Conservation (phyloP, 1,140 invertebrate species). For the Pteromalus puparum region DNA sequence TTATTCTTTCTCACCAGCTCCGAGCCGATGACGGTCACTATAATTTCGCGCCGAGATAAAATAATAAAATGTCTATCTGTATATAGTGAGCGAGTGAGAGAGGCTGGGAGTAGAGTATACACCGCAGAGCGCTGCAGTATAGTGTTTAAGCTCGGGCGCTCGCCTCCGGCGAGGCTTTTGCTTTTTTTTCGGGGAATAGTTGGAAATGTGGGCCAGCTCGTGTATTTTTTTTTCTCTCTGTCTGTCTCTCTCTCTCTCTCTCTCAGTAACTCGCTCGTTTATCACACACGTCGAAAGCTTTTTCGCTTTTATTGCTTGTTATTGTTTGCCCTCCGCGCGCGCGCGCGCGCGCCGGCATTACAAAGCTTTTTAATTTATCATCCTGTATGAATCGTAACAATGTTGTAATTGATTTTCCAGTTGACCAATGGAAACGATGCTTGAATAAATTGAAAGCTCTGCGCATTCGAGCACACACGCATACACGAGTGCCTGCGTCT, state of each 20-base stretch:
- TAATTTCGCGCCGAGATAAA: too few relatives aligned
- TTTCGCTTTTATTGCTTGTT: slow-evolving; percentile 38
- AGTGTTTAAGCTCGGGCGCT: background rate
- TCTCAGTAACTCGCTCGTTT: background rate
- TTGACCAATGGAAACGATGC: slow-evolving; percentile 10
- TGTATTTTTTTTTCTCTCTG: background rate
- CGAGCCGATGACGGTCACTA: too few relatives aligned
- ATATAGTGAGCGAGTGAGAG: too few relatives aligned
- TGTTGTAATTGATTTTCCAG: slow-evolving; percentile 16
- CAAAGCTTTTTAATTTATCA: slow-evolving; percentile 26
- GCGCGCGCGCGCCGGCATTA: background rate
- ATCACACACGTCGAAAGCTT: slow-evolving; percentile 35
- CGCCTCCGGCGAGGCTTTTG: background rate
- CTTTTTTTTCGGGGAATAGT: background rate
- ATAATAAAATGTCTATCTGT: too few relatives aligned
- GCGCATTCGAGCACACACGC: background rate
- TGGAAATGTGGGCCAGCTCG: background rate
- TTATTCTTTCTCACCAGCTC: background rate
- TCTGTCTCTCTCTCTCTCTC: background rate
- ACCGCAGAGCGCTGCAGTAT: background rate
- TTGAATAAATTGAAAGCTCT: slow-evolving; percentile 1
- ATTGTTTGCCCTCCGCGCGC: slow-evolving; percentile 4
- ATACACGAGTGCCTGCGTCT: too few relatives aligned
- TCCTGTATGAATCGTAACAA: background rate
- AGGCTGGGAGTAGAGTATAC: too few relatives aligned